phyloP scores from a whole-genome alignment of 2,888 invertebrate species.

The Rhamphomyia laevipes region DNA sequence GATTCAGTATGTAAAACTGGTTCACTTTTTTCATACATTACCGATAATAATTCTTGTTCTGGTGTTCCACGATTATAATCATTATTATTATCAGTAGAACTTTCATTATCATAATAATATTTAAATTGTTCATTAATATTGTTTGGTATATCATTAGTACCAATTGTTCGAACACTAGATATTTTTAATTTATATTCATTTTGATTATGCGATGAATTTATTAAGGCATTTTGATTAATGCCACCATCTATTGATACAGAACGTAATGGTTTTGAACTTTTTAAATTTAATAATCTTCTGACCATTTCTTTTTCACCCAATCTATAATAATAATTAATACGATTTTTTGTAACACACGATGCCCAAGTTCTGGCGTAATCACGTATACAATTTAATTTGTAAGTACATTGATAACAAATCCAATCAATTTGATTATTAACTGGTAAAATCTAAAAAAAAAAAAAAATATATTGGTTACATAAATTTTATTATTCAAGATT shows the following conservation, averaged over 20 bases:
- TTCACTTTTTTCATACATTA: conserved; percentile 14
- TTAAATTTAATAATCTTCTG: background rate
- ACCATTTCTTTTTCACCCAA: conserved; percentile 10
- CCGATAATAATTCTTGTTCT: conserved; percentile 2
- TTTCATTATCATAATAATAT: background rate
- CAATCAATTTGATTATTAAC: conserved; percentile 7
- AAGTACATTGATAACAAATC: conserved; percentile 11
- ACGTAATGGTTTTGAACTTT: background rate
- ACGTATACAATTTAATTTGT: conserved; percentile 6
- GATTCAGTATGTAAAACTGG: conserved; percentile 16
- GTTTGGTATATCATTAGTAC: background rate
- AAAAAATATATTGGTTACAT: background rate
- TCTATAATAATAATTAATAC: conserved; percentile 11
- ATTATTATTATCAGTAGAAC: background rate
- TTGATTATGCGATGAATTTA: background rate
- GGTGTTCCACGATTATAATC: background rate
- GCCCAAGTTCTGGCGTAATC: conserved; percentile 8
- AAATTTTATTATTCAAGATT: background rate
- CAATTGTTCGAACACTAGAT: conserved; percentile 1
- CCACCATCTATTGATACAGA: too few species aligned
- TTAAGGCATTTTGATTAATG: too few species aligned
- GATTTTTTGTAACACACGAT: conserved; percentile 8
- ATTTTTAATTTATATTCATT: conserved; percentile 1
- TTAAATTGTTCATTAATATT: background rate
- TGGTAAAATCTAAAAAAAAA: conserved; percentile 6